Conservation (phyloP, 64 coral and sea anemone species). For the Montipora efflorescens region DNA sequence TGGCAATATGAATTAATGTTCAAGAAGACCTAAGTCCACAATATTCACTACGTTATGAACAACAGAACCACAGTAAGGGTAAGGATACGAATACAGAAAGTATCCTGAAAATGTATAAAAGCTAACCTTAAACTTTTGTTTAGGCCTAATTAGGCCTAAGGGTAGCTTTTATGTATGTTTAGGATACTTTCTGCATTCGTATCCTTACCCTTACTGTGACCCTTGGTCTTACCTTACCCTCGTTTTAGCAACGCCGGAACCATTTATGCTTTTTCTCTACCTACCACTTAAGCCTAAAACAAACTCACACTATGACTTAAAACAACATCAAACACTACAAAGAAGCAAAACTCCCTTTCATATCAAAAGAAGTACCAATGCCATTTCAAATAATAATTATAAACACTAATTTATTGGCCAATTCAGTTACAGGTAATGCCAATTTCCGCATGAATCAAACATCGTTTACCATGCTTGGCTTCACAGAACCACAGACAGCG, state of each 20-base stretch:
- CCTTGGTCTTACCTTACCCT: too few species aligned
- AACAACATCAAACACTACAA: too few species aligned
- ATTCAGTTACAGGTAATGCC: slow-evolving; percentile 46
- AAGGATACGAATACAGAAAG: too few species aligned
- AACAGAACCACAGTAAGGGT: background rate
- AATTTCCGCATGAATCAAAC: slow-evolving; percentile 47
- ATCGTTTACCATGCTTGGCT: slow-evolving; percentile 36
- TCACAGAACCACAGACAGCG: slow-evolving; percentile 46
- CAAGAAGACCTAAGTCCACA: background rate
- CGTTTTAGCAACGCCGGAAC: too few species aligned
- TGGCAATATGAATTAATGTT: background rate
- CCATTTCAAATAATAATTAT: background rate
- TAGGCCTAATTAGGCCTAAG: too few species aligned
- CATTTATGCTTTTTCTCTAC: background rate
- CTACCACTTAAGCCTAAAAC: background rate
- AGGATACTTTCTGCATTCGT: too few species aligned
- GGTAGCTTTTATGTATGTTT: too few species aligned
- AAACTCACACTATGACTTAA: background rate
- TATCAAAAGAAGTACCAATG: background rate
- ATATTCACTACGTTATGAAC: background rate
- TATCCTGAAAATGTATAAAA: too few species aligned
- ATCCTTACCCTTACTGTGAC: too few species aligned
- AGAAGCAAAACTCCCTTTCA: background rate
- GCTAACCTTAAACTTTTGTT: too few species aligned
- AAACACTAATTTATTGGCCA: background rate